A percentile compares a stretch with the other conserved stretches of the same genome.
Conservation (phyloP, 2,888 invertebrate species). For the Rotaria macrura region DNA sequence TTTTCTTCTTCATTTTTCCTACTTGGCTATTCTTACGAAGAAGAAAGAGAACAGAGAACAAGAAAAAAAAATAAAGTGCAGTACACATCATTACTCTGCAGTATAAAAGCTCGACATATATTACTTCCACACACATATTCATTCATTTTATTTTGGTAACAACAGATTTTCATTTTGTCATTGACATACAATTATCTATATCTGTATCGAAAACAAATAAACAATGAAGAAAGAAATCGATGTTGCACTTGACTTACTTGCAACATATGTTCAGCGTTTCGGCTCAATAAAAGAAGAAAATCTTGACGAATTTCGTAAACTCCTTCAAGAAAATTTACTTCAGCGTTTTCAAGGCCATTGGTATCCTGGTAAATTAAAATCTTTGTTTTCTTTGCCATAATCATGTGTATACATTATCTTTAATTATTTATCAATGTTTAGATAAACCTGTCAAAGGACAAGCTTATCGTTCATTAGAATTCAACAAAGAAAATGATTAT, state of each 20-base stretch:
- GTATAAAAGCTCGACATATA: slow-evolving; percentile 6
- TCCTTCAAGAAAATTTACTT: neutral
- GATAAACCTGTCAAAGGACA: neutral
- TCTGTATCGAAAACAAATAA: neutral
- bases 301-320: neutral
- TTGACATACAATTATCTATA: neutral
- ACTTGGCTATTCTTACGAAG: neutral
- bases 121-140: neutral
- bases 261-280: neutral
- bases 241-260: neutral
- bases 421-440: too few species aligned
- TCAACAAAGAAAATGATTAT: neutral
- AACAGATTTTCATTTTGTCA: neutral
- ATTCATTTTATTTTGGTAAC: neutral
- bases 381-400: neutral
- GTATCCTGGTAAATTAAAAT: neutral
- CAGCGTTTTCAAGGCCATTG: neutral
- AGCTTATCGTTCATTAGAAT: slow-evolving; percentile 7
- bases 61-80: neutral
- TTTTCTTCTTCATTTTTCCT: neutral
- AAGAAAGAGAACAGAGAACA: neutral
- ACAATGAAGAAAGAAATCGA: neutral
- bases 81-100: neutral
- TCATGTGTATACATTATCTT: neutral
- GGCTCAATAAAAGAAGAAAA: neutral